Evolutionary conservation across 2,113 vertebrate genomes (phyloP), one percentile per base, ranked within the genome.

Genomic region (Catharus bicknelli): DNA sequence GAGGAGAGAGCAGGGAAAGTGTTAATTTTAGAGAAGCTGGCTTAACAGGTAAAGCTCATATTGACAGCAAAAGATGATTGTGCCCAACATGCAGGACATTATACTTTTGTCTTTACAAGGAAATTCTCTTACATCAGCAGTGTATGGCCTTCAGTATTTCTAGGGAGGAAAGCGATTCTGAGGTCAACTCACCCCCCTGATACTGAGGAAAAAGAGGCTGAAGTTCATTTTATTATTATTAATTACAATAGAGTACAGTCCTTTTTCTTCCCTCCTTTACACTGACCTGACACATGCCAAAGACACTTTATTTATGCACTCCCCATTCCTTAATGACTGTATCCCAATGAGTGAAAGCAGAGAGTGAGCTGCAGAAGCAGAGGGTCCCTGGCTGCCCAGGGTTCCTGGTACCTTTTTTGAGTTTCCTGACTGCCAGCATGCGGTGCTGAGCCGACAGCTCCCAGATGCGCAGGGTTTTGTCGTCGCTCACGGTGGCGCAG

Each of bases 361-460:
- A 51, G 22, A 64, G 74, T 11, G 36, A 16, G 40, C 23, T 27
- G 7, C 13, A 50, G 82, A 36, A 67, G 23, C 3, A 38, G 29
- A 30, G 48, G 53, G 19, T 3, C 13, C 30, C 7, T 12, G n/a
- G 17, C 19, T 55, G 29, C 48, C 47, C 26, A 42, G 62, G 47
- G 26, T 6, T 17, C 40, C 13, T 40, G 40, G 40, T 40, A 51
- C 50, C 50, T 51, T 51, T 99, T 94, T 99, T 99, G 58, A 99
- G 99, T 69, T 99, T 99, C 92, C 99, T 98, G 14, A 99, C 99
- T 0, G 99, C 99, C 72, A 99, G 98, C 99, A 99, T 99, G 32
- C 99, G 98, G 96, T 99, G 99, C 93, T 99, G 99, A 67, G 98
- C 96, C 0, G 99, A 99, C 29, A 99, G 98, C 67, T 99, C 99